phyloP scores from a whole-genome alignment of 2,113 vertebrate genomes.

The Pheucticus melanocephalus region DNA sequence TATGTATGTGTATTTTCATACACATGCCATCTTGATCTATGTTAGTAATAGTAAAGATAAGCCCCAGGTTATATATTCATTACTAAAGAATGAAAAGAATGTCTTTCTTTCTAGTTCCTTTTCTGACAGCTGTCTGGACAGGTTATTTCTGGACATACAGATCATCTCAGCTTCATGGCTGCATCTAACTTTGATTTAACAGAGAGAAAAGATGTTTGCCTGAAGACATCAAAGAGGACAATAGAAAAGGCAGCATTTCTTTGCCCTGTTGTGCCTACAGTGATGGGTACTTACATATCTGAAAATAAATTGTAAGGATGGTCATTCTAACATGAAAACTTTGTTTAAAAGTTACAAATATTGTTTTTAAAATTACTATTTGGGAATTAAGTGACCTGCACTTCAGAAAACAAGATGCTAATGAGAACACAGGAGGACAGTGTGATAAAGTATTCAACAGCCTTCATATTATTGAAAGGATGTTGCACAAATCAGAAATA shows the following conservation, averaged over 20 bases:
- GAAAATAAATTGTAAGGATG: background rate
- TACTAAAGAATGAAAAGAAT: background rate
- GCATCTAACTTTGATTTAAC: background rate
- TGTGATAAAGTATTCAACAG: background rate
- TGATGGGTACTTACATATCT: background rate
- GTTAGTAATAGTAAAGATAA: background rate
- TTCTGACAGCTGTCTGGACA: background rate
- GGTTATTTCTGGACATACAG: background rate
- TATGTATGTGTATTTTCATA: background rate
- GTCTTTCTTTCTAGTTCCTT: background rate
- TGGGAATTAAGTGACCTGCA: background rate
- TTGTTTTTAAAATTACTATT: background rate
- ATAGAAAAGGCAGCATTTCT: background rate
- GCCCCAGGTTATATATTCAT: background rate
- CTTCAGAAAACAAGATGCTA: background rate
- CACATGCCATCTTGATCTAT: background rate
- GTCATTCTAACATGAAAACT: background rate
- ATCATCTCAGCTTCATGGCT: background rate
- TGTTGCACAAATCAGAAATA: background rate
- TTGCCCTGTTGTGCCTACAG: background rate
- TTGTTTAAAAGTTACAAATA: background rate
- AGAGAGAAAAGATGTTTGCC: background rate
- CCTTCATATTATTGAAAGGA: background rate
- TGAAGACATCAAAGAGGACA: background rate
- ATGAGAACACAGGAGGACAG: background rate